Evolutionary conservation across 2,888 invertebrate genomes (phyloP), one percentile per base, ranked within the genome.

Genomic region (Synergus laeviventris): DNA sequence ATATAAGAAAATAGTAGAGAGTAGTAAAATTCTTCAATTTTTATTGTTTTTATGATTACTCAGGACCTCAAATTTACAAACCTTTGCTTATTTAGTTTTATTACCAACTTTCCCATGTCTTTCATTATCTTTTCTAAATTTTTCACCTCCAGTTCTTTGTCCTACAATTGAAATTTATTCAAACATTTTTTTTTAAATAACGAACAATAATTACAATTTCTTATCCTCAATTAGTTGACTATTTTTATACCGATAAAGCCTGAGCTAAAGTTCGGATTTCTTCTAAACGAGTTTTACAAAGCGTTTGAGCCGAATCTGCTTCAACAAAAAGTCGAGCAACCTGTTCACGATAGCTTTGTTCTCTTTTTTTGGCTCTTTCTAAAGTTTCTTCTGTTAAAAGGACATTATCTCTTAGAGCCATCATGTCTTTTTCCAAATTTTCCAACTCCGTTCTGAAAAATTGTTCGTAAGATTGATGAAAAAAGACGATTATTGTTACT

Each of bases 401-500:
- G n/a, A 90, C 82, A 0, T 85, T 86, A 64, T 89, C 87, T 31
- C 86, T 85, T 59, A 90, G 78, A 21, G 81, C 83, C 66, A 83
- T 85, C 88, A 89, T 88, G 74, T 89, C 88, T 3, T 74, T 84
- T 61, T 88, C 88, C 64, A 90, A 64, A n/a, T 82, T 82, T 11
- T 87, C 87, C 60, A 90, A 76, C 75, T 90, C 90, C 1, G 86
- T 82, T 79, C 90, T 90, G 62, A 31, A 31, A 45, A 18, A 36
- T 45, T 24, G 21, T 74, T 60, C 31, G 14, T 36, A 77, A 59
- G 60, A 56, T 60, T 11, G 16, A 38, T 36, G 36, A 62, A 2
- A 54, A 11, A 1, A 18, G 18, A 3, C 31, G 31, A 31, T 31
- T 31, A 7, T 31, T 31, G 3, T 18, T 9, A 49, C 3, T 18